phyloP scores from a whole-genome alignment of 2,113 vertebrate species.

The Dinomys branickii region DNA sequence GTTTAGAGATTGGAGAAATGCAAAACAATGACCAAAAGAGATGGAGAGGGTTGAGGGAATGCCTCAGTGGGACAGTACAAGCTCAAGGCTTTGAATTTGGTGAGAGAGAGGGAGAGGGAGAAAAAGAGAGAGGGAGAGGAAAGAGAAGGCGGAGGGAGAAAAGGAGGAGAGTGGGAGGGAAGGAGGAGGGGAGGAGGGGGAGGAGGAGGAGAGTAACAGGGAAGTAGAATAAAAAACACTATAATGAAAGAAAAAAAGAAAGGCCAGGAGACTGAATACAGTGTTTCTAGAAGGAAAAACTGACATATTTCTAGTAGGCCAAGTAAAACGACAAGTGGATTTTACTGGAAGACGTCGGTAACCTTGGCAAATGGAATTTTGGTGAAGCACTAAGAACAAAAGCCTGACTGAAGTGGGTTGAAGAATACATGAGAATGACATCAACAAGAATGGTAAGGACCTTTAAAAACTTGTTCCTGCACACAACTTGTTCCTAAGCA shows the following conservation, averaged over 20 bases:
- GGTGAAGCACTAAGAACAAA: not conserved
- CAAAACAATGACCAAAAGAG: not conserved
- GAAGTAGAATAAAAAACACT: not conserved
- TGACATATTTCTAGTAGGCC: not conserved
- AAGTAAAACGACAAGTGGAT: not conserved
- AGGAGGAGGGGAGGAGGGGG: too few relatives aligned
- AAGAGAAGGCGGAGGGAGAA: not conserved
- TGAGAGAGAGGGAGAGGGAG: not conserved
- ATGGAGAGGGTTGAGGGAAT: not conserved
- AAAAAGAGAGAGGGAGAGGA: not conserved
- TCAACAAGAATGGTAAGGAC: not conserved
- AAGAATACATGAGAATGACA: not conserved
- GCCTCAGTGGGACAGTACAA: not conserved
- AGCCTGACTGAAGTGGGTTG: not conserved
- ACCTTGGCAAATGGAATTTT: not conserved
- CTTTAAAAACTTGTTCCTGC: not conserved
- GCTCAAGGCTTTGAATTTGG: not conserved
- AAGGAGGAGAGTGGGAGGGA: too few relatives aligned
- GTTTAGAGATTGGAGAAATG: not conserved
- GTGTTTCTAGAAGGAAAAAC: not conserved
- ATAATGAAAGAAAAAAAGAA: not conserved
- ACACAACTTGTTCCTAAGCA: too few relatives aligned
- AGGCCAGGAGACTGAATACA: not conserved
- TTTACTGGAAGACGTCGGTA: not conserved
- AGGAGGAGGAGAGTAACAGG: not conserved